Evolutionary conservation across 2,888 invertebrate species (phyloP).

Genomic region (Torymus texanus): DNA sequence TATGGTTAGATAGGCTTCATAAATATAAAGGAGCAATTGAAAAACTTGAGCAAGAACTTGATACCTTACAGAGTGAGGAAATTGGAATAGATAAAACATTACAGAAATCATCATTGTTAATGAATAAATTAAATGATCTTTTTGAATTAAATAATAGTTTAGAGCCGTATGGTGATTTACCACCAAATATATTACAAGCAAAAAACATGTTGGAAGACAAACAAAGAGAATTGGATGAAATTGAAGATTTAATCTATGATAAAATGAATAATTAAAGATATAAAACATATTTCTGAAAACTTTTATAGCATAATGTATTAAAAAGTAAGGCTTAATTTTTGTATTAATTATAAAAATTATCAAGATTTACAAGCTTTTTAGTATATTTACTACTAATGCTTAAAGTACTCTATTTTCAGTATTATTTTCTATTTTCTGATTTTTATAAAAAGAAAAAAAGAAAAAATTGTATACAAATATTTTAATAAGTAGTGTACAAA

Average conservation of each 20-base stretch:
- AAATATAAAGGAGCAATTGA: conserved; percentile 65
- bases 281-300: conserved; percentile 9
- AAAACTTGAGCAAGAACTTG: conserved; percentile 62
- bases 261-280: conserved; percentile 59
- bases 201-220: conserved; percentile 65
- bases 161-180: conserved; percentile 65
- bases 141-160: conserved; percentile 62
- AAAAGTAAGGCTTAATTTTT: conserved; percentile 19
- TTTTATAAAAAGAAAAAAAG: conserved; percentile 11
- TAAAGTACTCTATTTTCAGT: conserved; percentile 34
- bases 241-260: conserved; percentile 61
- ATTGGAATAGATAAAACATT: conserved; percentile 62
- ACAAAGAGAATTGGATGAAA: conserved; percentile 63
- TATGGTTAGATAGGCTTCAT: conserved; percentile 63
- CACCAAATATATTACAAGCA: conserved; percentile 70
- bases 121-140: conserved; percentile 63
- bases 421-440: conserved; percentile 34
- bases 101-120: conserved; percentile 63
- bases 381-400: conserved; percentile 13
- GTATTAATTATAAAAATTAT: neutral
- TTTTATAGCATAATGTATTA: conserved; percentile 17
- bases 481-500: neutral
- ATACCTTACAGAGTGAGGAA: conserved; percentile 61
- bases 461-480: conserved; percentile 7
- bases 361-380: conserved; percentile 8